These are phyloP conservation scores for Myotis myotis DNA, from an alignment of 2,797 vertebrate species.

Conservation along the genomic window DNA sequence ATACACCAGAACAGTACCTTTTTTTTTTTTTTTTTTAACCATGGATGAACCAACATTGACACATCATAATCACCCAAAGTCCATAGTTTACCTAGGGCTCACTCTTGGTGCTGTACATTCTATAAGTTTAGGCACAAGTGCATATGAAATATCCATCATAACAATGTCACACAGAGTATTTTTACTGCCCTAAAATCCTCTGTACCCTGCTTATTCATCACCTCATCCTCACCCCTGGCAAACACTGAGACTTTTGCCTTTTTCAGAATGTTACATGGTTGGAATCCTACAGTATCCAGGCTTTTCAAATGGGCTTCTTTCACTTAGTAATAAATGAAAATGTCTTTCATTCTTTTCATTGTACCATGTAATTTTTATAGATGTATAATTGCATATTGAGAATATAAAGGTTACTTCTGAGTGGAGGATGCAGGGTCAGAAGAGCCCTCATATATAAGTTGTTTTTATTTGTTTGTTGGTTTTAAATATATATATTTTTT, in stretches of 20 bases:
- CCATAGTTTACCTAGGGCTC: background rate
- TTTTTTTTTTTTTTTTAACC: background rate
- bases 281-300: background rate
- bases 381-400: background rate
- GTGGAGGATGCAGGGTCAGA: background rate
- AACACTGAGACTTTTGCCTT: background rate
- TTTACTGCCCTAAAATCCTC: background rate
- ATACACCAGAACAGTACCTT: background rate
- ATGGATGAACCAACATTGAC: too few species aligned
- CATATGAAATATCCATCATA: background rate
- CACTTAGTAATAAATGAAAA: background rate
- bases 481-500: too few species aligned
- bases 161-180: background rate
- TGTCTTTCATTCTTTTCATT: background rate
- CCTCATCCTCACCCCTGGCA: background rate
- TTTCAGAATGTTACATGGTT: background rate
- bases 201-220: too few species aligned
- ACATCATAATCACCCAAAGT: background rate
- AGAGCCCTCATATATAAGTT: background rate
- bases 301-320: background rate
- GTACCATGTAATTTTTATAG: background rate
- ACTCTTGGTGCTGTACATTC: background rate
- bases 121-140: background rate
- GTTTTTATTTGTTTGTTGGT: too few species aligned
- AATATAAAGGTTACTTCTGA: background rate